Percentiles rank a stretch among this genome's conserved stretches.
These are phyloP conservation scores for Vanessa cardui DNA, from an alignment of 2,888 invertebrate genomes.

Conservation along the genomic window DNA sequence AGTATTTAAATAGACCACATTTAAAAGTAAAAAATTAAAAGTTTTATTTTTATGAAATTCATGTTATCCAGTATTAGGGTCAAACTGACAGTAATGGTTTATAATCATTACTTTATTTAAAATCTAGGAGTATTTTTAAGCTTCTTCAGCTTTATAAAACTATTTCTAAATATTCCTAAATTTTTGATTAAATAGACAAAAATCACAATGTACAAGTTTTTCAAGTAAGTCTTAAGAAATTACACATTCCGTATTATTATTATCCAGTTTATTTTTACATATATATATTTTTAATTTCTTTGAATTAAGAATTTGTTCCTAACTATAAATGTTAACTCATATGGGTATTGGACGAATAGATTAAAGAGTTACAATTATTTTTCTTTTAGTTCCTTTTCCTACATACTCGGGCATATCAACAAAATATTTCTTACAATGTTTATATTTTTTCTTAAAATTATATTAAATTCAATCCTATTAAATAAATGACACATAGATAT, in stretches of 20 bases:
- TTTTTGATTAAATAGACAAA: slow-evolving; percentile 9
- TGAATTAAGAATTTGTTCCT: not conserved
- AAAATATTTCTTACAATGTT: not conserved
- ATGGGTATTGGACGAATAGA: not conserved
- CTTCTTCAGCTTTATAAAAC: slow-evolving; percentile 26
- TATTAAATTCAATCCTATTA: slow-evolving; percentile 3
- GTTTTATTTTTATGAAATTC: slow-evolving; percentile 19
- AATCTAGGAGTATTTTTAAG: slow-evolving; percentile 55
- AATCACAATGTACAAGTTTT: slow-evolving; percentile 15
- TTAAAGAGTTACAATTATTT: not conserved
- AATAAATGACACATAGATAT: slow-evolving; percentile 52
- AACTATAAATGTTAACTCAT: slow-evolving; percentile 5
- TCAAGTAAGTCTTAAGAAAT: slow-evolving; percentile 18
- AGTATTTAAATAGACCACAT: not conserved
- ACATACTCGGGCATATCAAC: not conserved
- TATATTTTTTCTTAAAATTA: slow-evolving; percentile 1
- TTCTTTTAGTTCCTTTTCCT: not conserved
- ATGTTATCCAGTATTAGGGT: not conserved
- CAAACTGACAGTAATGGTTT: slow-evolving; percentile 31
- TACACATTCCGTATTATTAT: not conserved
- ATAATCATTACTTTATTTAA: slow-evolving; percentile 14
- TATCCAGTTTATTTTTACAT: not conserved
- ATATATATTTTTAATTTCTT: not conserved
- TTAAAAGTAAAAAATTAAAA: slow-evolving; percentile 10
- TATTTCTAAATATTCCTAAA: slow-evolving; percentile 9